Conservation (phyloP, 2,797 vertebrate genomes). For the Sciaenops ocellatus region DNA sequence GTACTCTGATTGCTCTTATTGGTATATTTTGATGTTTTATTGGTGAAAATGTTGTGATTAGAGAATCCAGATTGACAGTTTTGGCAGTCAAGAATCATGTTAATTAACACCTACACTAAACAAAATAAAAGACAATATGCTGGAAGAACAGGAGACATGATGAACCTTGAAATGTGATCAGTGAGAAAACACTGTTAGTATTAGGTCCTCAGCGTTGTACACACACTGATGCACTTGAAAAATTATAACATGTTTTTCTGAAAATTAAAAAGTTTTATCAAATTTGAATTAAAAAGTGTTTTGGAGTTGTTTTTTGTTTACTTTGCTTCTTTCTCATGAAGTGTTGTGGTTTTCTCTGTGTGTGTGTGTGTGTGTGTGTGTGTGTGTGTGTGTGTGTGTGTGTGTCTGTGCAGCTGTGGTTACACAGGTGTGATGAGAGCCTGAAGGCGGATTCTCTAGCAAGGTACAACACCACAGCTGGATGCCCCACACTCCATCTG, state of each 20-base stretch:
- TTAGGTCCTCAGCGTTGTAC: background rate
- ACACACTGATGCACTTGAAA: conserved; percentile 29
- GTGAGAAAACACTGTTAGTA: conserved; percentile 5
- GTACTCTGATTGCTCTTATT: background rate
- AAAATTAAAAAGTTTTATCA: conserved; percentile 44
- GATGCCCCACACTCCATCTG: conserved; percentile 76
- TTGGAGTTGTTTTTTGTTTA: conserved; percentile 24
- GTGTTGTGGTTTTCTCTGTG: conserved; percentile 30
- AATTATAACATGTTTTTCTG: conserved; percentile 24
- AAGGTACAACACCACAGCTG: conserved; percentile 78
- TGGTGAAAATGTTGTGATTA: background rate
- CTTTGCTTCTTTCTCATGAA: conserved; percentile 23
- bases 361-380: background rate
- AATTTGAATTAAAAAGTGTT: conserved; percentile 34
- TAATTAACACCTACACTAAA: background rate
- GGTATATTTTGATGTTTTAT: conserved; percentile 14
- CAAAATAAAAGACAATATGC: background rate
- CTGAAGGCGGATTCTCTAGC: conserved; percentile 70
- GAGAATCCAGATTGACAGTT: conserved; percentile 6
- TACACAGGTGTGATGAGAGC: conserved; percentile 79
- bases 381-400: conserved; percentile 13
- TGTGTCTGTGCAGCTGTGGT: conserved; percentile 67
- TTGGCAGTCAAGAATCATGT: background rate
- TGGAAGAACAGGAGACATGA: conserved; percentile 6
- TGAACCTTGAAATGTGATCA: conserved; percentile 9